Conservation (phyloP, 2,113 vertebrate genomes). For the Crotalus tigris region DNA sequence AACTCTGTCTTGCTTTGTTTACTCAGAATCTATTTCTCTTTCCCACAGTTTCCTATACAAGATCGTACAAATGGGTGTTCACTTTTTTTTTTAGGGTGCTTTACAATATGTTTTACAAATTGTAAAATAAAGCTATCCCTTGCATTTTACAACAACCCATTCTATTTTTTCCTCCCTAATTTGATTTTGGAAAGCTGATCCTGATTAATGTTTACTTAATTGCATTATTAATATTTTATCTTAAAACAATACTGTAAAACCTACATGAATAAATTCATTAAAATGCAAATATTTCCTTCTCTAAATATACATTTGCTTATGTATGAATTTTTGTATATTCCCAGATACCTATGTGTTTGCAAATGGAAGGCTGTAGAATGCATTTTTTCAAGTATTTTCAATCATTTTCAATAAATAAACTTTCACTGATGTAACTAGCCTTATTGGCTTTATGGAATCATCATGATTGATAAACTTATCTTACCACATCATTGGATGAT, state of each 20-base stretch:
- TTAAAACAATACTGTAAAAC: background rate
- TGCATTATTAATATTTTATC: background rate
- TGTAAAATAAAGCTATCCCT: background rate
- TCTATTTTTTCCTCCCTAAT: background rate
- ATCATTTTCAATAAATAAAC: conserved; percentile 45
- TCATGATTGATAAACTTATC: conserved; percentile 53
- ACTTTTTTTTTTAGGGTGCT: background rate
- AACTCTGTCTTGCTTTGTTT: background rate
- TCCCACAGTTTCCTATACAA: background rate
- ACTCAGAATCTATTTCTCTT: background rate
- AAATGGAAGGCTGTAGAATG: background rate
- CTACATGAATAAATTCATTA: background rate
- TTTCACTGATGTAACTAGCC: conserved; percentile 45
- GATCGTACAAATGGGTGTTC: background rate
- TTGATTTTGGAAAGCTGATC: background rate
- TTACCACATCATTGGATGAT: conserved; percentile 57
- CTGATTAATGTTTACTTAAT: background rate
- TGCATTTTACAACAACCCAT: background rate
- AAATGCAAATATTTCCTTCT: background rate
- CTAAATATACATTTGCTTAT: background rate
- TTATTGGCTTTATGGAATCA: conserved; percentile 55
- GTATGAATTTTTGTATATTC: background rate
- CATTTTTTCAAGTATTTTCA: background rate
- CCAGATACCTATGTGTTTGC: background rate
- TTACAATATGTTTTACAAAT: background rate